Conservation (phyloP, 2,888 invertebrate species). For the Merodon equestris region DNA sequence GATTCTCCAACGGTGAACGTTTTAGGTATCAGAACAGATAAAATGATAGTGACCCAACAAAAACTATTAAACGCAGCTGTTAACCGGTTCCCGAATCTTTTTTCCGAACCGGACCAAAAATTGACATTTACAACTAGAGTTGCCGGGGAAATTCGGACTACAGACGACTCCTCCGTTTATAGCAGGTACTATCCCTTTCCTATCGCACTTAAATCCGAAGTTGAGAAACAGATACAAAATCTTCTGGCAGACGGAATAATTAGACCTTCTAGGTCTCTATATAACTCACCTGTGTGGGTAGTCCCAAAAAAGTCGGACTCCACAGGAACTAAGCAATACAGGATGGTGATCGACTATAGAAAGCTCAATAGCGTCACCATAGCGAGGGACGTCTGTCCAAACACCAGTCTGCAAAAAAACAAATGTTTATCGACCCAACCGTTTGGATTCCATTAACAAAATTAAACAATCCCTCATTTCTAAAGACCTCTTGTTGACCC, state of each 20-base stretch:
- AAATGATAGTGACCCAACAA: constrained; percentile 12
- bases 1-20: constrained; percentile 26
- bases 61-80: constrained; percentile 5
- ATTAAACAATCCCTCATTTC: neutral
- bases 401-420: neutral
- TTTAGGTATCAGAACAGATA: neutral
- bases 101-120: constrained; percentile 16
- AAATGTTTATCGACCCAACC: neutral
- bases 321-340: constrained; percentile 12
- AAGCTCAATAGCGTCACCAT: constrained; percentile 19
- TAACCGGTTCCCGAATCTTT: constrained; percentile 6
- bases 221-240: constrained; percentile 27
- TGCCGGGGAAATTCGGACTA: constrained; percentile 42
- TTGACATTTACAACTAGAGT: constrained; percentile 24
- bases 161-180: too few relatives aligned
- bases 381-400: constrained; percentile 3
- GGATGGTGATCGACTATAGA: neutral
- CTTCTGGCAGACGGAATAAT: constrained; percentile 35
- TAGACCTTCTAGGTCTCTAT: constrained; percentile 37
- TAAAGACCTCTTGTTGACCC: too few relatives aligned
- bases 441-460: neutral
- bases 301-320: constrained; percentile 25
- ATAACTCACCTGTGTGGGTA: constrained; percentile 49
- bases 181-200: too few relatives aligned
- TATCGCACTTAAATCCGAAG: too few relatives aligned